Conservation (phyloP, 1,140 invertebrate genomes). For the Onthophagus taurus region DNA sequence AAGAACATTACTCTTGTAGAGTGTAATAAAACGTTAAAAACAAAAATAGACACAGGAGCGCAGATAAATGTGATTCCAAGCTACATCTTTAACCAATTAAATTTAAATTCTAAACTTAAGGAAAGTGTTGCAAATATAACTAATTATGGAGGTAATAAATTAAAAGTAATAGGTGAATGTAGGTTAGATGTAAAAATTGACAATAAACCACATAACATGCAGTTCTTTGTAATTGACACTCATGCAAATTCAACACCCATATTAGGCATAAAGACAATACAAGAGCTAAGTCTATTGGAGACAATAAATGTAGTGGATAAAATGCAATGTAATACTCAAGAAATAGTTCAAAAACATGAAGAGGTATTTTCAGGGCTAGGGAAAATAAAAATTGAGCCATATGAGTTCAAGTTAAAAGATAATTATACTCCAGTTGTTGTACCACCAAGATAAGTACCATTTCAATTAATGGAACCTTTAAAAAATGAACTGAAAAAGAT, state of each 20-base stretch:
- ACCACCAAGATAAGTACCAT: background rate
- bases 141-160: background rate
- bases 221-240: background rate
- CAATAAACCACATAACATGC: background rate
- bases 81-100: background rate
- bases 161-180: background rate
- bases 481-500: background rate
- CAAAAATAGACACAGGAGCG: slow-evolving; percentile 4
- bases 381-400: slow-evolving; percentile 10
- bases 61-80: background rate
- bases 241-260: background rate
- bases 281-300: background rate
- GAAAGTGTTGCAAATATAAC: background rate
- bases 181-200: background rate
- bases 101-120: background rate
- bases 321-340: background rate
- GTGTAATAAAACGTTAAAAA: background rate
- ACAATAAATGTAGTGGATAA: background rate
- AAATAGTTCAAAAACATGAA: background rate
- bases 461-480: background rate
- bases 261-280: background rate
- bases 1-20: background rate
- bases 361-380: slow-evolving; percentile 15
- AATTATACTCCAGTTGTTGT: slow-evolving; percentile 24
- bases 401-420: slow-evolving; percentile 13